Evolutionary conservation across 2,113 vertebrate species (phyloP).

Genomic region (Ancistrus triradiatus): DNA sequence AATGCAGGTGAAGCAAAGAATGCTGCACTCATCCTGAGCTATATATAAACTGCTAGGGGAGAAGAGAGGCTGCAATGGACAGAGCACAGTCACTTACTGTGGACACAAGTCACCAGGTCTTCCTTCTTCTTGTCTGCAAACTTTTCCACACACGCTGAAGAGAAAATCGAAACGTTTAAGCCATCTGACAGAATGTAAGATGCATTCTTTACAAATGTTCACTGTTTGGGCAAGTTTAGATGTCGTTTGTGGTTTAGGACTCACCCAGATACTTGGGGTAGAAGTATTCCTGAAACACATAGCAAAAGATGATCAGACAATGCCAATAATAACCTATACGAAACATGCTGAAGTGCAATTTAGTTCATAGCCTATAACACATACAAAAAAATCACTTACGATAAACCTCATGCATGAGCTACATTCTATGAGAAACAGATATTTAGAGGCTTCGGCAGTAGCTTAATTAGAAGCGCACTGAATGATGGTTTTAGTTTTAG

Average conservation of each 20-base stretch:
- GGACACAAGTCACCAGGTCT: slow-evolving; percentile 83
- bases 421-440: no score
- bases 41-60: slow-evolving; percentile 11
- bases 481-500: no score
- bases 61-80: background rate
- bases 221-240: background rate
- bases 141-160: slow-evolving; percentile 75
- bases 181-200: background rate
- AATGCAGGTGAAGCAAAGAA: slow-evolving; percentile 19
- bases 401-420: no score
- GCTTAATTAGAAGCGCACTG: no score
- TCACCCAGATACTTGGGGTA: slow-evolving; percentile 91
- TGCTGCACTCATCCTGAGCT: background rate
- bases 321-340: no score
- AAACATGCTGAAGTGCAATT: no score
- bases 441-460: no score
- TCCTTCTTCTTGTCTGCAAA: slow-evolving; percentile 77
- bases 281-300: slow-evolving; percentile 89
- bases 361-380: no score
- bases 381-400: no score
- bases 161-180: slow-evolving; percentile 26
- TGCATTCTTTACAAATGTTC: background rate
- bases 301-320: no score
- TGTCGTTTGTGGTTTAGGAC: slow-evolving; percentile 46
- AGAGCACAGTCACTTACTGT: slow-evolving; percentile 77